These are phyloP conservation scores for Rhyzopertha dominica DNA, from an alignment of 1,140 invertebrate genomes.

Conservation along the genomic window DNA sequence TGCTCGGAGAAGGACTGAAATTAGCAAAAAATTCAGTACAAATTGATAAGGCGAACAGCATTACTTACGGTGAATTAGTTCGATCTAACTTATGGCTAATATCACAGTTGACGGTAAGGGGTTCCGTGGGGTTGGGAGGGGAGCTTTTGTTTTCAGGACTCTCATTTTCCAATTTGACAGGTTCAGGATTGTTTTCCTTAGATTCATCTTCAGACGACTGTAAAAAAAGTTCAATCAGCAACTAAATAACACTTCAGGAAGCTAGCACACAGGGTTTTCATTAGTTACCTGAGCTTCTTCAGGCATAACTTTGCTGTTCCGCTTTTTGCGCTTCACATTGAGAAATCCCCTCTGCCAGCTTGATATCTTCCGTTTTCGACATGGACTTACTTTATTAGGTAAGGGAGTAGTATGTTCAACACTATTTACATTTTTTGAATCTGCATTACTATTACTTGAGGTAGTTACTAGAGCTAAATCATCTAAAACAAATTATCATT, in stretches of 20 bases:
- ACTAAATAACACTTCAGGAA: too few species aligned
- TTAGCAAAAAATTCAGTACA: background rate
- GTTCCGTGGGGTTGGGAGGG: background rate
- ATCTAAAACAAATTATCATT: too few species aligned
- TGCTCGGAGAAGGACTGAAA: conserved; percentile 20
- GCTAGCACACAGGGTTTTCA: too few species aligned
- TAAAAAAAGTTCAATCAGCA: too few species aligned
- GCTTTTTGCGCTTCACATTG: conserved; percentile 26
- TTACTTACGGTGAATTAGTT: conserved; percentile 13
- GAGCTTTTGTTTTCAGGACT: background rate
- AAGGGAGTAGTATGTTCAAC: too few species aligned
- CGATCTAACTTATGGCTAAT: conserved; percentile 6
- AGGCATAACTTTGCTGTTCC: conserved; percentile 3
- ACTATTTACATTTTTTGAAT: too few species aligned
- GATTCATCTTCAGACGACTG: conserved; percentile 50
- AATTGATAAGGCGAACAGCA: conserved; percentile 3
- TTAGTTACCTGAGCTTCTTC: conserved; percentile 15
- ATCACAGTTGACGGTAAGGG: conserved; percentile 39
- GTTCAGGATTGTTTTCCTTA: conserved; percentile 50
- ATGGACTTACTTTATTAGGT: conserved; percentile 42
- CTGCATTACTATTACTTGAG: too few species aligned
- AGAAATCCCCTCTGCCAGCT: conserved; percentile 39
- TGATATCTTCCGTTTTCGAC: conserved; percentile 24
- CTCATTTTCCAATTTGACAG: background rate
- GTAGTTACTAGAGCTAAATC: too few species aligned